Base-by-base conservation (phyloP, 2,888 invertebrate species). In the Galeopsomyia nigrocyanea region DNA sequence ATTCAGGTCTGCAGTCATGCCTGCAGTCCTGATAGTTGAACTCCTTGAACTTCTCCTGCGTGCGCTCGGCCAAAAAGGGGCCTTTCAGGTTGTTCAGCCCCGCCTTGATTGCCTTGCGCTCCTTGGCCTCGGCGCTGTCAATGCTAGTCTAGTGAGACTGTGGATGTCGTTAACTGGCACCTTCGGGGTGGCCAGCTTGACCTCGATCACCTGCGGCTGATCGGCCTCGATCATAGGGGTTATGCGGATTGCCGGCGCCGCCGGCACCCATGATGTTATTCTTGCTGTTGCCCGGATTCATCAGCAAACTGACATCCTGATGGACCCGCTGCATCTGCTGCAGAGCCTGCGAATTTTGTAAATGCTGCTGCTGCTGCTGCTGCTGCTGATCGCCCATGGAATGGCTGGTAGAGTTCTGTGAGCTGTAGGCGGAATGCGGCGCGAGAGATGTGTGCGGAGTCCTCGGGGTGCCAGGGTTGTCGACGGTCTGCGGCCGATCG, bases 1-100 rank as follows among this genome's bases (percentile, higher is more conserved):
- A 97, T 96, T 97, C 97, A 97, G 0, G 92, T 94, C n/a, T 95
- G 93, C 46, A 97, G 88, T 83, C n/a, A n/a, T n/a, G n/a, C n/a
- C n/a, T n/a, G n/a, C n/a, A n/a, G n/a, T 96, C 96, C 88, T 97
- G 96, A 86, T 97, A 96, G 0, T 95, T 95, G 0, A 97, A 90
- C 1, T 97, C 97, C 86, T 95, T 92, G 93, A 97, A 98, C 78
- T 93, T 92, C 86, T 96, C 94, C 58, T 93, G 90, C 89, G 96
- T 95, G 57, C 98, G 89, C 81, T 95, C 94, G 79, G 94, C 93
- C 0, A 97, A 95, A 86, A 97, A 98, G 73, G 98, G 89, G 75
- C 91, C 92, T 88, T 96, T 93, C 50, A 98, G 89, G 55, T 95
- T 95, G 80, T 94, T 93, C 53, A 98, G 89, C 86, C 97, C 96